These are phyloP conservation scores for Gyrodactylus salaris DNA, from an alignment of 1,140 invertebrate genomes.

Conservation along the genomic window DNA sequence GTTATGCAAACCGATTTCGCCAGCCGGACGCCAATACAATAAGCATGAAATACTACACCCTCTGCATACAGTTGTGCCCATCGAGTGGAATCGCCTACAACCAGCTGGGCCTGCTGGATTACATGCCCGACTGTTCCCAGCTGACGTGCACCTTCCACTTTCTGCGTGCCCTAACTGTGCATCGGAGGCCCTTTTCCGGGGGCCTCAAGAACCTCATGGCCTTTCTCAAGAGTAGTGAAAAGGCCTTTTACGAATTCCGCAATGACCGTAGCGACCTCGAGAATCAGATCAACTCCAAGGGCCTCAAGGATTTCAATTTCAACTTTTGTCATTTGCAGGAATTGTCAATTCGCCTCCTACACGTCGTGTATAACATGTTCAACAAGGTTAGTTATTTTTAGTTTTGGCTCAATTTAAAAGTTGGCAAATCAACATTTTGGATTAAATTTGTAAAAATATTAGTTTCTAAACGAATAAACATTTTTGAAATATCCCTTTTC, in stretches of 20 bases:
- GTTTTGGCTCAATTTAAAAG: too few relatives aligned
- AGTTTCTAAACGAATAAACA: too few relatives aligned
- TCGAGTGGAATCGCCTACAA: not conserved
- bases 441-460: too few relatives aligned
- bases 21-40: not conserved
- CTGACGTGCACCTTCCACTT: not conserved
- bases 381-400: too few relatives aligned
- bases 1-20: not conserved
- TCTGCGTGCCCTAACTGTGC: not conserved
- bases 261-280: not conserved
- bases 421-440: too few relatives aligned
- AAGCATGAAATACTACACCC: not conserved
- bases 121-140: not conserved
- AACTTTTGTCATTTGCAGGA: not conserved
- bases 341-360: not conserved
- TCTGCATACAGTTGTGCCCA: not conserved
- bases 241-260: not conserved
- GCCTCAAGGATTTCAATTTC: not conserved
- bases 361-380: not conserved
- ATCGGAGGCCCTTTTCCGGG: not conserved
- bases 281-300: not conserved
- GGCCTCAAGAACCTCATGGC: not conserved
- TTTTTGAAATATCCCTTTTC: too few relatives aligned
- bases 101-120: not conserved
- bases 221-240: not conserved